phyloP scores from a whole-genome alignment of 2,797 vertebrate species.

The Lemur catta region DNA sequence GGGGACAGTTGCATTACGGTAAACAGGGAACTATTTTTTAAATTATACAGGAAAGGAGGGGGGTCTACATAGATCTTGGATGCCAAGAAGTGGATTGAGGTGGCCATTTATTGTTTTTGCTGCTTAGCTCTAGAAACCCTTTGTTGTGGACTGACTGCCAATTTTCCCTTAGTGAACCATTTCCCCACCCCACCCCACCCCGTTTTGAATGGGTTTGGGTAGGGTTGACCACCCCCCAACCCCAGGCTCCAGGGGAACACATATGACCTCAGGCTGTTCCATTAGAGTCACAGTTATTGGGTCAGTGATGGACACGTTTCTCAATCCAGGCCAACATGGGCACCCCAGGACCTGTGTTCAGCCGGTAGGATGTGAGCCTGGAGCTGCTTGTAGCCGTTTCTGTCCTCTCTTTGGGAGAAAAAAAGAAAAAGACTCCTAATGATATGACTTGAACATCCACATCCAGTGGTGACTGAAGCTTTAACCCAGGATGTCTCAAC shows the following conservation, averaged over 20 bases:
- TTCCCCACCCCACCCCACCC: neutral
- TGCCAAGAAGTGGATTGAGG: neutral
- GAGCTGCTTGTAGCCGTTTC: neutral
- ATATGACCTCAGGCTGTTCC: neutral
- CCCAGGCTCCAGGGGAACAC: neutral
- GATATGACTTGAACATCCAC: neutral
- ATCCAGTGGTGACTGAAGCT: neutral
- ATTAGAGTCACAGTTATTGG: neutral
- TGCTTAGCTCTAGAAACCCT: neutral
- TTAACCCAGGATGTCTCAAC: neutral
- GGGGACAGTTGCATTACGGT: neutral
- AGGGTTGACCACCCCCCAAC: neutral
- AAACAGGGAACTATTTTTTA: neutral
- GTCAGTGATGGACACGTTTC: neutral
- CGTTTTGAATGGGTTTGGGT: neutral
- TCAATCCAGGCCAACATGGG: neutral
- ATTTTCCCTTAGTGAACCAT: neutral
- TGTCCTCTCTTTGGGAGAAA: neutral
- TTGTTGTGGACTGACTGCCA: neutral
- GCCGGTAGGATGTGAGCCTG: neutral
- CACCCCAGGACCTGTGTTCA: neutral
- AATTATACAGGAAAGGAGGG: neutral
- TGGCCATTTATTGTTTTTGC: neutral
- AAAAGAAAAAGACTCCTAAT: neutral
- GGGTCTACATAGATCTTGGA: neutral